These are phyloP conservation scores for Nylanderia fulva DNA, from an alignment of 1,140 invertebrate genomes.

Conservation along the genomic window DNA sequence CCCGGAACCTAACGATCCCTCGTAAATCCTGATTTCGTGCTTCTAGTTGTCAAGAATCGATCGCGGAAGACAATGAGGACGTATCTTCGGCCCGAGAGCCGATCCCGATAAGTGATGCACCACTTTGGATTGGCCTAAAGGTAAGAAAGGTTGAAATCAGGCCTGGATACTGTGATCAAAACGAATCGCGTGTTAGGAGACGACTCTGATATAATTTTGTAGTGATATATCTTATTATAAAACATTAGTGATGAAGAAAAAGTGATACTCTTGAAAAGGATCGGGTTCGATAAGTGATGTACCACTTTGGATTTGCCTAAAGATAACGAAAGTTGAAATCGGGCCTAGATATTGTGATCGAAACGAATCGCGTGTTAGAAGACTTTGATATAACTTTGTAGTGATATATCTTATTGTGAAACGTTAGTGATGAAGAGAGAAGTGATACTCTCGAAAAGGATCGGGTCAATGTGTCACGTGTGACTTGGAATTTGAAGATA, in stretches of 20 bases:
- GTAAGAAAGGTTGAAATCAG: neutral
- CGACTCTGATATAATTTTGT: too few species aligned
- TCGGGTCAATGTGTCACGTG: neutral
- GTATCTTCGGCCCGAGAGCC: too few species aligned
- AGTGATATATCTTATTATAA: neutral
- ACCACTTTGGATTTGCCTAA: too few species aligned
- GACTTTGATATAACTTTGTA: too few species aligned
- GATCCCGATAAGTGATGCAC: neutral
- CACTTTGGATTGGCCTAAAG: neutral
- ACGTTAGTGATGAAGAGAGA: conserved; percentile 11
- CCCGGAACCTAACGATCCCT: conserved; percentile 67
- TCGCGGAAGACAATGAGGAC: neutral
- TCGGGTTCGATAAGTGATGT: too few species aligned
- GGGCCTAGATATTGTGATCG: too few species aligned
- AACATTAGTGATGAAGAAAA: conserved; percentile 19
- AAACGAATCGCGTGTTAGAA: too few species aligned
- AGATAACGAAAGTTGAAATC: too few species aligned
- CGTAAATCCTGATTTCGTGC: conserved; percentile 12
- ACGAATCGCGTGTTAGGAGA: neutral
- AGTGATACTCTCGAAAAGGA: conserved; percentile 15
- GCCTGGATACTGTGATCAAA: too few species aligned
- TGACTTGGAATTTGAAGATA: neutral
- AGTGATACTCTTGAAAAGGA: conserved; percentile 16
- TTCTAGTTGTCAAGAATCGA: conserved; percentile 1
- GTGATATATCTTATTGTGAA: neutral